A percentile compares a stretch with the other conserved stretches of the same genome.
phyloP scores from a whole-genome alignment of 2,888 invertebrate species.

The Pyrocoelia pectoralis region DNA sequence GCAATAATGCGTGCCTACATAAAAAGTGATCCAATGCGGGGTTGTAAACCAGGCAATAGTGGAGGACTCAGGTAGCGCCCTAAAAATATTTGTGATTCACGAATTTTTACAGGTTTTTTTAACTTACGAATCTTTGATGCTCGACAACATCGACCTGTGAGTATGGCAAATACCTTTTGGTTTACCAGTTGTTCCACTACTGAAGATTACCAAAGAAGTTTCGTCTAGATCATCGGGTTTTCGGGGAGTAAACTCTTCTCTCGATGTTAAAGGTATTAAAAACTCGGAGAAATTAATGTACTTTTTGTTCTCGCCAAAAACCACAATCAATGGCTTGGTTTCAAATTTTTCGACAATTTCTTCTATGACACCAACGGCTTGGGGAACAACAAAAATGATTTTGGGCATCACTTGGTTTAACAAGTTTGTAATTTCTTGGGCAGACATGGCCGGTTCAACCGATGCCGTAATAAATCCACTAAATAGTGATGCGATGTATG shows the following conservation, averaged over 20 bases:
- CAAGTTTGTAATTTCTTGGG: constrained; percentile 2
- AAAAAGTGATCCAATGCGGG: background rate
- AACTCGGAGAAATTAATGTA: constrained; percentile 23
- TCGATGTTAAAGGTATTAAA: constrained; percentile 5
- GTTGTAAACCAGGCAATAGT: background rate
- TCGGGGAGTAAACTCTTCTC: constrained; percentile 38
- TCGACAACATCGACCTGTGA: background rate
- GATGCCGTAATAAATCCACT: constrained; percentile 5
- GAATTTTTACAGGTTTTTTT: background rate
- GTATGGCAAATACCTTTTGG: constrained; percentile 43
- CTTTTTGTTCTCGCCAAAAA: constrained; percentile 18
- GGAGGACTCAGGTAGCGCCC: background rate
- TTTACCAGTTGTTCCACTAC: constrained; percentile 46
- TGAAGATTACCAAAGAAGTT: constrained; percentile 42
- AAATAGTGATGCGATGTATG: constrained; percentile 17
- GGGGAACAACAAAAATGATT: constrained; percentile 19
- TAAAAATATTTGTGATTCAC: background rate
- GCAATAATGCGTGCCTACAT: background rate
- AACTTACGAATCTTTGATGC: background rate
- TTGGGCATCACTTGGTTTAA: constrained; percentile 37
- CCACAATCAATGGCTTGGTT: constrained; percentile 15
- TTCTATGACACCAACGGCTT: constrained; percentile 15
- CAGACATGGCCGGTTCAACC: constrained; percentile 16
- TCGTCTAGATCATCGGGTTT: constrained; percentile 26
- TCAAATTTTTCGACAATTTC: background rate